Percentiles rank a stretch among this genome's conserved stretches.
These are phyloP conservation scores for Melolontha melolontha DNA, from an alignment of 2,888 invertebrate genomes.

Conservation along the genomic window DNA sequence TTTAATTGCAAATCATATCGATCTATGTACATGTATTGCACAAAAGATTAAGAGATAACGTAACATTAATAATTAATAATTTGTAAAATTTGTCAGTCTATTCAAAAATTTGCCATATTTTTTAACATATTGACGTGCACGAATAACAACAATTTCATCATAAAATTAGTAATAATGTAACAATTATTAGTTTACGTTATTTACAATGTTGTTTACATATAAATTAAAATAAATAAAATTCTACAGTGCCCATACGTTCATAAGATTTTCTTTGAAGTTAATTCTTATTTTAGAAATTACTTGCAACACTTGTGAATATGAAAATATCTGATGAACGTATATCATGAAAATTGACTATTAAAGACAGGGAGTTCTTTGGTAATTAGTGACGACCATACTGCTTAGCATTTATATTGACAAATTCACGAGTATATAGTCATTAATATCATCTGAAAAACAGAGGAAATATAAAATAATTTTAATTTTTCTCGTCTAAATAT, in stretches of 20 bases:
- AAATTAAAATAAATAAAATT: constrained; percentile 34
- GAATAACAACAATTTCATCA: constrained; percentile 11
- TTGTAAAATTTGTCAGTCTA: constrained; percentile 30
- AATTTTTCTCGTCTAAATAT: too few species aligned
- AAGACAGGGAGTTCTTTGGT: constrained; percentile 38
- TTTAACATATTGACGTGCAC: constrained; percentile 6
- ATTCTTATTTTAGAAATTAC: neutral
- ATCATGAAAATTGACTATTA: constrained; percentile 15
- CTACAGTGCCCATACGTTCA: constrained; percentile 1
- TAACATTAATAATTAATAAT: constrained; percentile 3
- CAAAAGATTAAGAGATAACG: constrained; percentile 6
- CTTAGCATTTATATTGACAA: constrained; percentile 46
- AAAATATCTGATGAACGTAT: neutral
- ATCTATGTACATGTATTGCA: neutral
- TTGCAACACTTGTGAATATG: too few species aligned
- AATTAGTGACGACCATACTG: constrained; percentile 41
- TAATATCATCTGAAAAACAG: constrained; percentile 69
- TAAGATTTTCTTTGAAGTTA: neutral
- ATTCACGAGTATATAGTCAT: constrained; percentile 72
- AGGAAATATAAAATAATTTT: neutral
- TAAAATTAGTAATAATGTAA: constrained; percentile 19
- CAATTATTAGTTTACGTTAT: constrained; percentile 27
- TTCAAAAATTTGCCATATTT: constrained; percentile 21
- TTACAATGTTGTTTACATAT: constrained; percentile 22
- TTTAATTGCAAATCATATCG: constrained; percentile 9